phyloP scores from a whole-genome alignment of 2,113 vertebrate genomes.

The Syngnathus typhle region DNA sequence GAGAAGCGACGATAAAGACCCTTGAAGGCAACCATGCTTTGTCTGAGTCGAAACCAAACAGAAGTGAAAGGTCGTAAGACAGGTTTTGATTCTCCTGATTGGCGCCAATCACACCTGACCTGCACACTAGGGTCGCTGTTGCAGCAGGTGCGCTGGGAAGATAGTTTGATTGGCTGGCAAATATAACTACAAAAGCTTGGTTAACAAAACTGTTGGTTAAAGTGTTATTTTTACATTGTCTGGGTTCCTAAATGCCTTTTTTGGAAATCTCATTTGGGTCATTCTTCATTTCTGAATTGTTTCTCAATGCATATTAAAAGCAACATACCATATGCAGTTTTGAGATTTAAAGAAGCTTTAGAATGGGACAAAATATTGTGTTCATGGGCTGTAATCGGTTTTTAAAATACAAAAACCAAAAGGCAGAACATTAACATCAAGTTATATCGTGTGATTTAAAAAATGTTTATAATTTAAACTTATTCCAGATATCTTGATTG shows the following conservation, averaged over 20 bases:
- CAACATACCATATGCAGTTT: too few species aligned
- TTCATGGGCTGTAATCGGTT: neutral
- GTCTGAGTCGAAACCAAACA: neutral
- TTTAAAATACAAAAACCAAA: neutral
- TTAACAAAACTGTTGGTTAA: neutral
- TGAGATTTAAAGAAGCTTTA: neutral
- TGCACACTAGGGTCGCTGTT: slow-evolving; percentile 1
- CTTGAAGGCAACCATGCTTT: slow-evolving; percentile 42
- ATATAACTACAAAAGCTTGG: neutral
- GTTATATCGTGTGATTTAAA: neutral
- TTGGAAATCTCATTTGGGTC: too few species aligned
- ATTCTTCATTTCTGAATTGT: too few species aligned
- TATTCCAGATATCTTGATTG: neutral
- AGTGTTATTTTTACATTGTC: neutral
- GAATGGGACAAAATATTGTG: neutral
- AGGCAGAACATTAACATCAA: neutral
- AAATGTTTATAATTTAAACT: neutral
- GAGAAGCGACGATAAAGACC: slow-evolving; percentile 28
- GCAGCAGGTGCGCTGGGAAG: slow-evolving; percentile 12
- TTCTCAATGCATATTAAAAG: too few species aligned
- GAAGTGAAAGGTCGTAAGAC: neutral
- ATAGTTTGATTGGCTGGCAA: slow-evolving; percentile 4
- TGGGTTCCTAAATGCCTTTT: neutral
- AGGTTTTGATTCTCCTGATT: slow-evolving; percentile 1
- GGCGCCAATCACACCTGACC: neutral